Conservation (phyloP, 2,888 invertebrate genomes). For the Osmoderma eremita region DNA sequence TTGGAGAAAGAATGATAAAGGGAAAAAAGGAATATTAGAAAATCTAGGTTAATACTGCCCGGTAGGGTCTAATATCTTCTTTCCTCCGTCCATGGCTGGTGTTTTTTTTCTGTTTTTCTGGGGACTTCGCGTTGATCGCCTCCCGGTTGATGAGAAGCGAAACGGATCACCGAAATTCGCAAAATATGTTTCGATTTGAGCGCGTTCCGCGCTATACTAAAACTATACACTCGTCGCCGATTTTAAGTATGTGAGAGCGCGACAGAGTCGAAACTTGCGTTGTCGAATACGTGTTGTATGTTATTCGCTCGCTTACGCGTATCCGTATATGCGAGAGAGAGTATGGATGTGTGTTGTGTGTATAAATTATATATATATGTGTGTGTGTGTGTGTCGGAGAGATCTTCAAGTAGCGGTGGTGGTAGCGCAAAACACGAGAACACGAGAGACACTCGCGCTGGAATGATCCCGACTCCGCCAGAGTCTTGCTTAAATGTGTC, state of each 20-base stretch:
- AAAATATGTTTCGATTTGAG: slow-evolving; percentile 34
- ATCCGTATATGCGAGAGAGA: too few species aligned
- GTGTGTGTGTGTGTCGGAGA: slow-evolving; percentile 15
- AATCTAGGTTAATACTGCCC: slow-evolving; percentile 58
- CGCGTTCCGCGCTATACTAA: slow-evolving; percentile 18
- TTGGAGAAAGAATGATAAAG: too few species aligned
- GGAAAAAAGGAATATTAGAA: too few species aligned
- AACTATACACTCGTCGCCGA: too few species aligned
- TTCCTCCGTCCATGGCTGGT: slow-evolving; percentile 60
- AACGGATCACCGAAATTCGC: too few species aligned
- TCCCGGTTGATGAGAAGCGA: slow-evolving; percentile 24
- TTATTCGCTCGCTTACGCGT: too few species aligned
- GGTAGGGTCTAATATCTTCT: slow-evolving; percentile 61
- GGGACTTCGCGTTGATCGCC: slow-evolving; percentile 18
- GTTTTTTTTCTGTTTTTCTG: slow-evolving; percentile 21
- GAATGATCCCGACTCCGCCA: slow-evolving; percentile 55
- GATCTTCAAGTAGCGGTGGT: slow-evolving; percentile 36
- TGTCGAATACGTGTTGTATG: too few species aligned
- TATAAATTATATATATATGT: slow-evolving; percentile 2
- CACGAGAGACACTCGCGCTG: slow-evolving; percentile 49
- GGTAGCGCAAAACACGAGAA: slow-evolving; percentile 13
- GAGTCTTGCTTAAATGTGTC: slow-evolving; percentile 57
- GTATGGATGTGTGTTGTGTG: neutral
- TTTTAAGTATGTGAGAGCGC: too few species aligned
- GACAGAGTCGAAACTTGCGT: too few species aligned